Conservation (phyloP, 2,888 invertebrate species). For the Trichacis sp. region DNA sequence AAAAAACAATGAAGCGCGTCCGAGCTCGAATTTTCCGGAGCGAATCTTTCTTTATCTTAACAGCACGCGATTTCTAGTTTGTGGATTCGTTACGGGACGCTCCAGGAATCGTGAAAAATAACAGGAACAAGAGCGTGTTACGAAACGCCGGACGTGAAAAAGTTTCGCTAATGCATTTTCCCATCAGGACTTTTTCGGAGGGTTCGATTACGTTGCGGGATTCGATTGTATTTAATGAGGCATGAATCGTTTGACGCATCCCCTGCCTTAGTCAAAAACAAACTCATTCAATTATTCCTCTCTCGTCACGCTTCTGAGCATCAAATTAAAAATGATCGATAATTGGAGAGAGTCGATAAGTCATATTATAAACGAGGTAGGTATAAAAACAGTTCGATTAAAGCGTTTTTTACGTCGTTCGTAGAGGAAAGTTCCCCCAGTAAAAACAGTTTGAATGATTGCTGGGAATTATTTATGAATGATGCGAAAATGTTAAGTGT, state of each 20-base stretch:
- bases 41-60: slow-evolving; percentile 18
- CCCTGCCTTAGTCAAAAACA: not conserved
- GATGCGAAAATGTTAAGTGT: no score
- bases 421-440: no score
- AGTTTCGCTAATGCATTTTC: slow-evolving; percentile 7
- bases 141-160: not conserved
- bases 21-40: slow-evolving; percentile 19
- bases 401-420: no score
- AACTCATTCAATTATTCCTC: slow-evolving; percentile 9
- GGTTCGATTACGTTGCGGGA: not conserved
- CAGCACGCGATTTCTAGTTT: slow-evolving; percentile 15
- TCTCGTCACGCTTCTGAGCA: slow-evolving; percentile 26
- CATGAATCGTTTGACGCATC: slow-evolving; percentile 24
- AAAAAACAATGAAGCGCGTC: not conserved
- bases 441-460: no score
- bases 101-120: slow-evolving; percentile 10
- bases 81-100: slow-evolving; percentile 20
- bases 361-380: not conserved
- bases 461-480: no score
- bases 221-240: slow-evolving; percentile 16
- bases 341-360: slow-evolving; percentile 9
- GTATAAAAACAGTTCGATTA: no score
- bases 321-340: slow-evolving; percentile 27
- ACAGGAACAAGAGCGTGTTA: not conserved
- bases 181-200: slow-evolving; percentile 9